phyloP scores from a whole-genome alignment of 2,888 invertebrate species.

The Diachrysia chrysitis region DNA sequence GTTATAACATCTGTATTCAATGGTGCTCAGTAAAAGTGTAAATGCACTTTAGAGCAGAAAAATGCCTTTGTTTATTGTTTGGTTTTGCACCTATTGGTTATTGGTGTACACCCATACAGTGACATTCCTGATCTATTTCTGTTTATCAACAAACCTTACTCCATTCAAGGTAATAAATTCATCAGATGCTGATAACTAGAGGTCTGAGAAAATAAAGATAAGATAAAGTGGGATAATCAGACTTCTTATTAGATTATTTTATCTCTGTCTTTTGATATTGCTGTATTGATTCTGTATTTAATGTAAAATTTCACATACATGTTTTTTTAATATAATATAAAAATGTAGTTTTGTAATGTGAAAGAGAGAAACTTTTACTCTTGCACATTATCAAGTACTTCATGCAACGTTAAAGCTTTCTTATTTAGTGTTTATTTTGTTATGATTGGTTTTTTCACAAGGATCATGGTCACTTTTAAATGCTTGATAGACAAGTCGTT shows the following conservation, averaged over 20 bases:
- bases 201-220: slow-evolving; percentile 4
- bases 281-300: not conserved
- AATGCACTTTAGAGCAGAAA: not conserved
- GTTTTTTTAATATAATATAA: not conserved
- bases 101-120: not conserved
- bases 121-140: not conserved
- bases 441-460: too few species aligned
- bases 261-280: slow-evolving; percentile 5
- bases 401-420: too few species aligned
- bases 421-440: too few species aligned
- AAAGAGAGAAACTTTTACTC: not conserved
- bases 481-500: too few species aligned
- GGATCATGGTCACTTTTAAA: too few species aligned
- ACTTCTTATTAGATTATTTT: slow-evolving; percentile 6
- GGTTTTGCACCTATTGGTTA: not conserved
- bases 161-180: slow-evolving; percentile 2
- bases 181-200: not conserved
- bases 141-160: not conserved
- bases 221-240: not conserved
- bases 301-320: not conserved
- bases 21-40: not conserved
- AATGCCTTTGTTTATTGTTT: slow-evolving; percentile 4
- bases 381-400: too few species aligned
- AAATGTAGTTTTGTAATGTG: not conserved
- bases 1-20: not conserved